Evolutionary conservation across 2,888 invertebrate genomes (phyloP).

Genomic region (Coelopa pilipes): DNA sequence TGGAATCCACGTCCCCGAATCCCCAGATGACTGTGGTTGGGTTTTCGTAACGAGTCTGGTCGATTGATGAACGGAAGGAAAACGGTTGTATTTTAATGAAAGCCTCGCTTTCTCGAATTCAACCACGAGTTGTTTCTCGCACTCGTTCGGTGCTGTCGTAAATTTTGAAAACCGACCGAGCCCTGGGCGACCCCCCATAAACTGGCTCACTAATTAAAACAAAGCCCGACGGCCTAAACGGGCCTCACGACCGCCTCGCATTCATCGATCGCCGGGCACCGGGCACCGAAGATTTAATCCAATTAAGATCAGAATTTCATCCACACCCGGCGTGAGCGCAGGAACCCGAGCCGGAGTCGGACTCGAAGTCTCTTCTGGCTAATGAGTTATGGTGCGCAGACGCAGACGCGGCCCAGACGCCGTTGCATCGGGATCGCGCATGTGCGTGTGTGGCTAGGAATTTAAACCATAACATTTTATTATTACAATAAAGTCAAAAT

Average conservation of each 20-base stretch:
- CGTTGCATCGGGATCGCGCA: conserved; percentile 34
- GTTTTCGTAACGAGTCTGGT: too few species aligned
- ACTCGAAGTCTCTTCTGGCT: conserved; percentile 53
- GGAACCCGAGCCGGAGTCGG: background rate
- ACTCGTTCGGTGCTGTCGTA: too few species aligned
- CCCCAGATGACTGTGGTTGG: too few species aligned
- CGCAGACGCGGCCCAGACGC: conserved; percentile 47
- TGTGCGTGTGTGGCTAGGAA: conserved; percentile 30
- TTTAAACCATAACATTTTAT: conserved; percentile 65
- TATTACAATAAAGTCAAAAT: conserved; percentile 64
- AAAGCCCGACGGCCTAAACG: background rate
- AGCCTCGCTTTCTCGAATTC: too few species aligned
- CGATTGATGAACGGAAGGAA: too few species aligned
- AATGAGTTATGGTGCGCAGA: conserved; percentile 61
- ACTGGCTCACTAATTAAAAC: conserved; percentile 15
- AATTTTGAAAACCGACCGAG: too few species aligned
- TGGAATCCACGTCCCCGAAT: too few species aligned
- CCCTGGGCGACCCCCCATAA: conserved; percentile 3
- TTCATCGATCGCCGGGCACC: background rate
- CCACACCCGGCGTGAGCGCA: conserved; percentile 49
- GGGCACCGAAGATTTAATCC: conserved; percentile 53
- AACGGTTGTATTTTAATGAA: too few species aligned
- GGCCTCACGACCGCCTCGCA: background rate
- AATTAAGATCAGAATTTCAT: conserved; percentile 55
- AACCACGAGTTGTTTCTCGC: too few species aligned